These are phyloP conservation scores for Ailurus styani DNA, from an alignment of 2,113 vertebrate species.

Conservation along the genomic window DNA sequence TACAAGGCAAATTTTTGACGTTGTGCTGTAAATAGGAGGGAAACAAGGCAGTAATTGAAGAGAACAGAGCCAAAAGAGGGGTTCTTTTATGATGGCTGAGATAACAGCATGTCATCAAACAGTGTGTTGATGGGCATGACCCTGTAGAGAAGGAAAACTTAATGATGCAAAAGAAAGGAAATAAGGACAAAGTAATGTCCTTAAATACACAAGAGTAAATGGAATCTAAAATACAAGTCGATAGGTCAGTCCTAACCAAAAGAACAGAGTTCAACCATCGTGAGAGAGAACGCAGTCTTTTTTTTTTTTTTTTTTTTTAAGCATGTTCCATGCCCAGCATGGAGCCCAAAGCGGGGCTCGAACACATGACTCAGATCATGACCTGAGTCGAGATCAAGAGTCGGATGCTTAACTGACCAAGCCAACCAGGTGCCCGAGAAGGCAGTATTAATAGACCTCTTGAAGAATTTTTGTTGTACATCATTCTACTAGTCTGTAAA, in stretches of 20 bases:
- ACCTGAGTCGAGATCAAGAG: not conserved
- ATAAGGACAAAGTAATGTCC: not conserved
- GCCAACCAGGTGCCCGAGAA: not conserved
- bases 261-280: not conserved
- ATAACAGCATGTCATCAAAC: not conserved
- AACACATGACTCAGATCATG: not conserved
- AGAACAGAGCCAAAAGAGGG: not conserved
- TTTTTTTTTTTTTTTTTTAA: not conserved
- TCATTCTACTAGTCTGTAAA: not conserved
- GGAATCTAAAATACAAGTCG: not conserved
- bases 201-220: not conserved
- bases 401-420: not conserved
- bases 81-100: not conserved
- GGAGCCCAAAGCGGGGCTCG: not conserved
- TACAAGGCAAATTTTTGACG: not conserved
- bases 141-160: not conserved
- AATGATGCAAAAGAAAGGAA: not conserved
- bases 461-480: not conserved
- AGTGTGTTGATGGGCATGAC: not conserved
- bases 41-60: not conserved
- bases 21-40: not conserved
- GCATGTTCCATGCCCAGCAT: not conserved
- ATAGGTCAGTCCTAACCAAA: not conserved
- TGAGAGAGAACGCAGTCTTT: not conserved
- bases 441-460: not conserved